Base-by-base conservation (phyloP, 2,113 vertebrate species). In the Labrus mixtus region DNA sequence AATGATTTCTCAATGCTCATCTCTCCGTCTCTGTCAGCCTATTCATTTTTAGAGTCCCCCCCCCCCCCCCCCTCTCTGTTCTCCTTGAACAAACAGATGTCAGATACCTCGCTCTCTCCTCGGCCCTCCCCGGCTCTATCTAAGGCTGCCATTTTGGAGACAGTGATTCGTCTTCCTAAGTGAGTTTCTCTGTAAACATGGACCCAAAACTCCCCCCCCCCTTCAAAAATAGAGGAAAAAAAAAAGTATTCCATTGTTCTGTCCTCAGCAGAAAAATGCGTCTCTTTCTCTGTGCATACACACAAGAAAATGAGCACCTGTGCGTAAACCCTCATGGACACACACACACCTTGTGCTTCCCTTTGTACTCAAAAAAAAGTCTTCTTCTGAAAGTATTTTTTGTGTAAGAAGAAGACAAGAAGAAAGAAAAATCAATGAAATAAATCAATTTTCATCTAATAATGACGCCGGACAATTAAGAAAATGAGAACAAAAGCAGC, bases 71-170 rank as follows among this genome's bases (percentile, higher is more conserved):
- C 36, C 77, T 68, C 85, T 67, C 73, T 61, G 81, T 84, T 87
- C 84, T 89, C 82, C 79, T 88, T 89, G 73, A 86, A 88, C 86
- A 92, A 91, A 90, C 92, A 91, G 88, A 89, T 92, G 90, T 92
- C 89, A 90, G 83, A 87, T 68, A 83, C 71, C 68, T 79, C 85
- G 83, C 86, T 85, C 45, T 68, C 55, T 62, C 63, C 76, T 68
- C 25, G 10, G 74, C 76, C 71, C 77, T 71, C 70, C 68, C 73
- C 48, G 48, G 62, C 70, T 91, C 82, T 22, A 54, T 82, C 73
- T 64, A 6, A 63, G 66, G 78, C 86, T 84, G 87, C 86, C 82
- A 87, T 89, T 92, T 90, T 89, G 77, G 68, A 80, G 78, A 73
- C 73, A 81, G 79, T 55, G 83, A 87, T 87, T 84, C 68, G 71